These are phyloP conservation scores for Teleopsis dalmanni DNA, from an alignment of 1,140 invertebrate species.

Conservation along the genomic window DNA sequence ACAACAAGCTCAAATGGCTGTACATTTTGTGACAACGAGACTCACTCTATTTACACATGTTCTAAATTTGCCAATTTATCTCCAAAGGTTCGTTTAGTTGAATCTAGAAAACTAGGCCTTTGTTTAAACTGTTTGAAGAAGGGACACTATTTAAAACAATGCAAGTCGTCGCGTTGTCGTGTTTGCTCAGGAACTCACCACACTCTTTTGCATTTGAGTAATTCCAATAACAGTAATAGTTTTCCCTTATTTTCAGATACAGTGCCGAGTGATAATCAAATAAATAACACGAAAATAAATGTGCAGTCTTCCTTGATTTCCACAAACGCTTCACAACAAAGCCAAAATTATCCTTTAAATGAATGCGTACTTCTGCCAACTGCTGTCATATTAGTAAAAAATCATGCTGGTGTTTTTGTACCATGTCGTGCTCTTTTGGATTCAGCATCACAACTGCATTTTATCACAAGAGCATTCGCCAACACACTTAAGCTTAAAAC, in stretches of 20 bases:
- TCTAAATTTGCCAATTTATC: conserved; percentile 1
- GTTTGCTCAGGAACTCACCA: not conserved
- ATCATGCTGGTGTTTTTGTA: not conserved
- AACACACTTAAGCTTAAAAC: not conserved
- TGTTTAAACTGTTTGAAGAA: not conserved
- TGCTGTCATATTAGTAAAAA: conserved; percentile 4
- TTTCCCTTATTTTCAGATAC: no score
- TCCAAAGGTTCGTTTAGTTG: not conserved
- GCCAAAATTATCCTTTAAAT: no score
- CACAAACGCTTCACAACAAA: no score
- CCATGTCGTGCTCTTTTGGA: conserved; percentile 6
- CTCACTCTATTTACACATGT: conserved; percentile 1
- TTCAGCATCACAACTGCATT: conserved; percentile 5
- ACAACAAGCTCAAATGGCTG: not conserved
- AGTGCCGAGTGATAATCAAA: no score
- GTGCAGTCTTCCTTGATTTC: no score
- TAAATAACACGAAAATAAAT: no score
- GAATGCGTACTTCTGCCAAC: not conserved
- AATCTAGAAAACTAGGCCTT: not conserved
- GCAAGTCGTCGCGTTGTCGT: not conserved
- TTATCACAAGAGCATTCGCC: not conserved
- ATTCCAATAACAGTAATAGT: no score
- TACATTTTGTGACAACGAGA: conserved; percentile 1
- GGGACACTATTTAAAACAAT: not conserved
- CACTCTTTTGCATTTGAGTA: not conserved